These are phyloP conservation scores for Calephelis nemesis DNA, from an alignment of 1,140 invertebrate genomes.

Conservation along the genomic window DNA sequence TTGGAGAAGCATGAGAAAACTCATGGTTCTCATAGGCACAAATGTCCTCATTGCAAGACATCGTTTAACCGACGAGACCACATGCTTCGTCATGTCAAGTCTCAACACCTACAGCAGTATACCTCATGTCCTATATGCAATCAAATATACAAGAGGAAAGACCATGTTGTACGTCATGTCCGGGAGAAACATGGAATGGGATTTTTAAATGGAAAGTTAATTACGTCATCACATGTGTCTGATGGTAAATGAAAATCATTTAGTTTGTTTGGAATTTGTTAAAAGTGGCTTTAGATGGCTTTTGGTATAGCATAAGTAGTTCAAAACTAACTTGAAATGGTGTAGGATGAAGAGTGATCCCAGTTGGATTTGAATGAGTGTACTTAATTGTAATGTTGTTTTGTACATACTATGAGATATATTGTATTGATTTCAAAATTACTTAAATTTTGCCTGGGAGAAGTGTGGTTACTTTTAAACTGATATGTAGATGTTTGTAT, in stretches of 20 bases:
- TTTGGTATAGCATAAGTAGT: no score
- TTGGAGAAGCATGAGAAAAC: slow-evolving; percentile 44
- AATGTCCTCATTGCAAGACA: slow-evolving; percentile 43
- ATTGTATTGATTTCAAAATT: no score
- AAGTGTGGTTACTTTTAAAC: no score
- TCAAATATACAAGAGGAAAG: slow-evolving; percentile 49
- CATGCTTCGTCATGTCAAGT: slow-evolving; percentile 53
- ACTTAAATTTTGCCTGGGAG: no score
- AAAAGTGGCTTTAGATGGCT: no score
- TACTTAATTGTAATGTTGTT: no score
- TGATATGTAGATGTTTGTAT: no score
- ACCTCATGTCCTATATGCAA: slow-evolving; percentile 45
- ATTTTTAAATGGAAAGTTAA: slow-evolving; percentile 4
- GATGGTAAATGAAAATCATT: background rate
- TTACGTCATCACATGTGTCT: background rate
- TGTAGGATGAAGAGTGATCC: no score
- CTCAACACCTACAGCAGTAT: slow-evolving; percentile 42
- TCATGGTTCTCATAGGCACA: slow-evolving; percentile 37
- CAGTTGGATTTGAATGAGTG: no score
- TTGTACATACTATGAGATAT: no score
- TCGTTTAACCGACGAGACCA: slow-evolving; percentile 54
- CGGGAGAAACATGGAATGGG: slow-evolving; percentile 45
- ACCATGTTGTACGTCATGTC: slow-evolving; percentile 51
- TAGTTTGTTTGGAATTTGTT: no score
- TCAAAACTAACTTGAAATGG: no score